These are phyloP conservation scores for Varanus komodoensis DNA, from an alignment of 2,113 vertebrate species.

Conservation along the genomic window DNA sequence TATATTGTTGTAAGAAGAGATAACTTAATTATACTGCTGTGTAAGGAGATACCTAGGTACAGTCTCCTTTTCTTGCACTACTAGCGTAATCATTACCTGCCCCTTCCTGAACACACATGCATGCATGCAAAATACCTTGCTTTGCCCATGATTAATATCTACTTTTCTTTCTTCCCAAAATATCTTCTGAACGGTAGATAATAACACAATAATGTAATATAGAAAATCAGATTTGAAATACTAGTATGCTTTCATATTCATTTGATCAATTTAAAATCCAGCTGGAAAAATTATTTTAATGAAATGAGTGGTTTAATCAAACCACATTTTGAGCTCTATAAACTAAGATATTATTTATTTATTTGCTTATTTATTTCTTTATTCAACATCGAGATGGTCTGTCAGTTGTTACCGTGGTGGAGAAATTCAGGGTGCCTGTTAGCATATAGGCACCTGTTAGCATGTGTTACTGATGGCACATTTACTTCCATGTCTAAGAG, in stretches of 20 bases:
- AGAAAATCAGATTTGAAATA: not conserved
- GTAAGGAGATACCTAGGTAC: conserved; percentile 47
- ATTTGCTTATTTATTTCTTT: not conserved
- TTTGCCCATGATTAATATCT: conserved; percentile 37
- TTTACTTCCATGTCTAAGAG: not conserved
- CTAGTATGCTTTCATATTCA: conserved; percentile 31
- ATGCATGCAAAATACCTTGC: not conserved
- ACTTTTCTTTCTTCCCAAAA: conserved; percentile 38
- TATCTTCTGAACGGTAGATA: conserved; percentile 37
- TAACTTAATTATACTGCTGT: conserved; percentile 32
- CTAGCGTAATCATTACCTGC: not conserved
- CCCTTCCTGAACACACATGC: no score
- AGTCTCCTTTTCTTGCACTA: conserved; percentile 35
- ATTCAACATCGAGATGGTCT: not conserved
- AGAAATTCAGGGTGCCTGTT: not conserved
- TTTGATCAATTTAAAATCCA: conserved; percentile 22
- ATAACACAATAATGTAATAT: conserved; percentile 36
- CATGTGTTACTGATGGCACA: not conserved
- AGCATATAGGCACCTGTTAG: no score
- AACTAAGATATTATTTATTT: not conserved
- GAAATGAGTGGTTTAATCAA: not conserved
- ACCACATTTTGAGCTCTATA: not conserved
- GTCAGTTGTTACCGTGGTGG: not conserved
- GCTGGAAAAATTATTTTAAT: not conserved
- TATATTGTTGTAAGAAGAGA: conserved; percentile 51